These are phyloP conservation scores for Notothenia coriiceps DNA, from an alignment of 2,113 vertebrate species.

Conservation along the genomic window DNA sequence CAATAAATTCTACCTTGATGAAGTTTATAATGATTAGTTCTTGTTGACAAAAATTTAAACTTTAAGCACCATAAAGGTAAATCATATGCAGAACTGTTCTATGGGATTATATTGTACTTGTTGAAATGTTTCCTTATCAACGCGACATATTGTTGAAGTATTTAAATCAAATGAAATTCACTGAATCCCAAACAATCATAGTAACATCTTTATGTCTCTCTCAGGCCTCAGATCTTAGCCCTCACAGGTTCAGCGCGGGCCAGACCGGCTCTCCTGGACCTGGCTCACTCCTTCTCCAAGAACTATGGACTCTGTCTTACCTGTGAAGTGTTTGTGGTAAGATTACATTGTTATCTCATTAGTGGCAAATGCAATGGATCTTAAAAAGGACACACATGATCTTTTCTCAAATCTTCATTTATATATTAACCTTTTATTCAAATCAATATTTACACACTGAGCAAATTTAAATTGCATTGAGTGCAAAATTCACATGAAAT, in stretches of 20 bases:
- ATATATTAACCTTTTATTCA: conserved; percentile 35
- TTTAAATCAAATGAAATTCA: not conserved
- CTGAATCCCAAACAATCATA: not conserved
- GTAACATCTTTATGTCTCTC: not conserved
- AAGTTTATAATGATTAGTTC: too few species aligned
- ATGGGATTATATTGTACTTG: too few species aligned
- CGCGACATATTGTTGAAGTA: not conserved
- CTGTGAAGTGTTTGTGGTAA: conserved; percentile 93
- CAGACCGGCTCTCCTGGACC: conserved; percentile 93
- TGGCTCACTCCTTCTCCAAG: conserved; percentile 92
- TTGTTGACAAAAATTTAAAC: too few species aligned
- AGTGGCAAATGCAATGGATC: conserved; percentile 10
- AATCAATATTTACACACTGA: conserved; percentile 22
- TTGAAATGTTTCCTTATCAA: not conserved
- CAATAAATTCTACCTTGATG: too few species aligned
- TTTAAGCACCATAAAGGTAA: too few species aligned
- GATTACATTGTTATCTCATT: conserved; percentile 38
- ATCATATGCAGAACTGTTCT: too few species aligned
- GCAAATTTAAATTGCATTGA: not conserved
- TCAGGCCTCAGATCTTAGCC: conserved; percentile 92
- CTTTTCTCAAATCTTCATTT: conserved; percentile 21
- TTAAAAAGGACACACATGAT: not conserved
- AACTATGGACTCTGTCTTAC: conserved; percentile 93
- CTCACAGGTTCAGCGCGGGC: conserved; percentile 89
- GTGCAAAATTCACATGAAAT: conserved; percentile 27